These are phyloP conservation scores for Peromyscus nudipes DNA, from an alignment of 2,797 vertebrate species.

Conservation along the genomic window DNA sequence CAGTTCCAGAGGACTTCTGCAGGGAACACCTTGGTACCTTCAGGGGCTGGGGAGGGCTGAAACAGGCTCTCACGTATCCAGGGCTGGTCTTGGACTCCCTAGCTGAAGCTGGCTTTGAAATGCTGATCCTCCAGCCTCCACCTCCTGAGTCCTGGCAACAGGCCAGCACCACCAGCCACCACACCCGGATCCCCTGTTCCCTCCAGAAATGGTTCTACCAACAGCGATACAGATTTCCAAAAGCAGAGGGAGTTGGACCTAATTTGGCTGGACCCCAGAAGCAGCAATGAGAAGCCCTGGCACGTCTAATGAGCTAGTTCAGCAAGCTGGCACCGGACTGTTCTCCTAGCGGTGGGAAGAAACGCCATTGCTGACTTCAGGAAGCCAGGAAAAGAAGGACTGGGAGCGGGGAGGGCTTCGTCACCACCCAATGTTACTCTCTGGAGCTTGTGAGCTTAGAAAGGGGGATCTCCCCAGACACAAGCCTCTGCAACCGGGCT, in stretches of 20 bases:
- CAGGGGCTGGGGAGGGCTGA: not conserved
- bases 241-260: not conserved
- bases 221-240: not conserved
- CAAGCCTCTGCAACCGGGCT: not conserved
- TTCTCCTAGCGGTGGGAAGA: not conserved
- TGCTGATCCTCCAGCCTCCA: not conserved
- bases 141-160: not conserved
- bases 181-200: not conserved
- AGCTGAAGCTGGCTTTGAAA: not conserved
- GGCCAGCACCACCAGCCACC: not conserved
- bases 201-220: not conserved
- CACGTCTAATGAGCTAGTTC: not conserved
- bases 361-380: rapidly evolving
- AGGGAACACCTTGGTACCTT: not conserved
- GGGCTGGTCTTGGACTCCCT: not conserved
- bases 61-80: not conserved
- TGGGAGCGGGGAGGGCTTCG: not conserved
- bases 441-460: rapidly evolving
- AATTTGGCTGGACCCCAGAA: not conserved
- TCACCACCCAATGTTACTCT: rapidly evolving
- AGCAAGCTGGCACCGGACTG: not conserved
- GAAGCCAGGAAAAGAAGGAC: not conserved
- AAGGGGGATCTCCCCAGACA: not conserved
- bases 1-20: not conserved
- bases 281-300: not conserved